Evolutionary conservation across 2,113 vertebrate genomes (phyloP), one percentile per base, ranked within the genome.

Genomic region (human): DNA sequence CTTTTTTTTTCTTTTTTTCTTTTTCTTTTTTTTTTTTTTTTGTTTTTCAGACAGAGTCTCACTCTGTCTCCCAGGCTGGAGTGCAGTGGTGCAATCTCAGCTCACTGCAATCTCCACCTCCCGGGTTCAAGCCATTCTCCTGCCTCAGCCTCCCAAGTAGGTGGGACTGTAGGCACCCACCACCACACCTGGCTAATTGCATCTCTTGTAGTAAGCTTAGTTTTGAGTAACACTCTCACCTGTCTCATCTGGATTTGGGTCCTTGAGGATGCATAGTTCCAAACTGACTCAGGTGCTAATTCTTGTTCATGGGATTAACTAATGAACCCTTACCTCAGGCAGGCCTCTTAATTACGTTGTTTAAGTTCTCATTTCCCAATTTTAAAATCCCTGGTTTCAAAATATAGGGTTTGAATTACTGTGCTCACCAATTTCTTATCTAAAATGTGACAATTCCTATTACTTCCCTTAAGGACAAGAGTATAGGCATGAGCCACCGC

Each of bases 381-480:
- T 97, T 96, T 38, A 68, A 91, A 87, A 75, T n/a, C 32, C 59
- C 76, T 90, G 17, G 35, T 52, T 75, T 97, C 90, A 68, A 89
- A 73, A 84, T 35, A 66, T 23, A 81, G 32, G 20, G 6, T 87
- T 88, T 81, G 66, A 32, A 84, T 40, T 59, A 70, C 23, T 8
- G 50, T 22, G 20, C 50, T 87, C 43, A 88, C 35, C 30, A 17
- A 86, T 94, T 94, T 94, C 80, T 93, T 95, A 43, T 89, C 78
- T 86, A 88, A 86, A 90, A 72, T 76, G 50, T 17, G 30, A 75
- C 7, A 40, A 86, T 94, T 97, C 85, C 78, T 97, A 81, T 84
- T 73, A 64, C 88, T 93, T 92, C 50, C 30, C n/a, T 88, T 80
- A 92, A 75, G 57, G 81, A 64, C 38, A 90, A 93, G 80, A 90